These are phyloP conservation scores for Camelus dromedarius DNA, from an alignment of 2,113 vertebrate genomes.

Conservation along the genomic window DNA sequence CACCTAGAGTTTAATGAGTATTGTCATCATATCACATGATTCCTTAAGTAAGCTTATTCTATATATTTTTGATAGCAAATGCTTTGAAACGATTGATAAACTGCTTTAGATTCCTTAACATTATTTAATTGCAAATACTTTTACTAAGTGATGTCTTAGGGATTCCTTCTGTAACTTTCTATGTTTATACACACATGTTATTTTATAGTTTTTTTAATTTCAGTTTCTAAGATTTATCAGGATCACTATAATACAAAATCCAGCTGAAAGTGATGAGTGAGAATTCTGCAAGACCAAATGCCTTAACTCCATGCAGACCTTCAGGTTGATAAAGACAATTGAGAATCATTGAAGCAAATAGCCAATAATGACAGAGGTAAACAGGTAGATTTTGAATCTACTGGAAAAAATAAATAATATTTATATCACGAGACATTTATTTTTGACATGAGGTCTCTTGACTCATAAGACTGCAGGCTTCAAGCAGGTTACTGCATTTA, in stretches of 20 bases:
- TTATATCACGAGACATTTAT: background rate
- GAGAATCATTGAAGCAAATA: background rate
- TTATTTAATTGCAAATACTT: background rate
- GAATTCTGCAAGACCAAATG: background rate
- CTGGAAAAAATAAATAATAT: background rate
- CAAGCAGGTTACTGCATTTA: background rate
- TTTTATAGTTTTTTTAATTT: background rate
- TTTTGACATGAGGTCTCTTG: background rate
- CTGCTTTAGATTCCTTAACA: background rate
- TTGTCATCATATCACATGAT: background rate
- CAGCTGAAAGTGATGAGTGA: background rate
- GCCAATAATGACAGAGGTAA: background rate
- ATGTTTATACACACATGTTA: background rate
- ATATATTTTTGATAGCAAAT: conserved; percentile 15
- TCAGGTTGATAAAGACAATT: background rate
- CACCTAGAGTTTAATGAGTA: background rate
- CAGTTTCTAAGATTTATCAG: background rate
- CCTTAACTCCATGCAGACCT: background rate
- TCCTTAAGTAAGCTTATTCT: background rate
- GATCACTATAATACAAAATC: background rate
- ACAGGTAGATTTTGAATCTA: background rate
- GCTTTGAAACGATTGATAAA: background rate
- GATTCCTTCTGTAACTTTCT: background rate
- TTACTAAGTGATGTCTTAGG: background rate
- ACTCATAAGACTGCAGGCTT: background rate